A percentile compares a stretch with the other conserved stretches of the same genome.
These are phyloP conservation scores for Oryzias melastigma DNA, from an alignment of 2,113 vertebrate species.

Conservation along the genomic window DNA sequence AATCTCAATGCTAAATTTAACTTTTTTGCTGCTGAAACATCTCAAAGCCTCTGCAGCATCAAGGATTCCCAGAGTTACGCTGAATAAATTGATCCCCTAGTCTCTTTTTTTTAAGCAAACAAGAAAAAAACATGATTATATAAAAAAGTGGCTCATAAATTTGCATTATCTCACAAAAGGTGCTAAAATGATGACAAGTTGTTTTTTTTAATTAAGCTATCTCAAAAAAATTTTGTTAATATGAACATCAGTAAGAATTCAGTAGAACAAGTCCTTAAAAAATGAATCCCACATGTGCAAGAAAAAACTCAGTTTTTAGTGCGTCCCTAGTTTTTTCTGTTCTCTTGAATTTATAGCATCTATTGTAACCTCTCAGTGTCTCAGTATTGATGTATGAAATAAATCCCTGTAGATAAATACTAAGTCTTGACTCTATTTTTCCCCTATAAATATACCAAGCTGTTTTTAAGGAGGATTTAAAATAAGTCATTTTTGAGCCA, in stretches of 20 bases:
- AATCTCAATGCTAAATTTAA: no score
- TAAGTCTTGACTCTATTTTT: conserved; percentile 18
- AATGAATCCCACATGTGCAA: conserved; percentile 3
- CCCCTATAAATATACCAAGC: conserved; percentile 11
- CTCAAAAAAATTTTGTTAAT: not conserved
- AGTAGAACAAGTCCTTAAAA: not conserved
- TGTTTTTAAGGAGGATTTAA: conserved; percentile 3
- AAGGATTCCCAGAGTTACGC: no score
- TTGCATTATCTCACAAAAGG: no score
- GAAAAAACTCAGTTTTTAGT: not conserved
- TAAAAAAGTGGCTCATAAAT: no score
- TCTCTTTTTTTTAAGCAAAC: no score
- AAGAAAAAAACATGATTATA: no score
- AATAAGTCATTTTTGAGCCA: conserved; percentile 1
- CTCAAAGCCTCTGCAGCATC: no score
- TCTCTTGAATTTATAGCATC: not conserved
- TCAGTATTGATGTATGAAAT: conserved; percentile 9
- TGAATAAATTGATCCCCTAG: no score
- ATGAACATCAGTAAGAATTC: not conserved
- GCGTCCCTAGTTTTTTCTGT: conserved; percentile 3
- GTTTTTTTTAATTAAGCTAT: not conserved
- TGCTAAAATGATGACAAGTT: no score
- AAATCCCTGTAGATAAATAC: conserved; percentile 23
- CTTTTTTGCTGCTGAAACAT: no score
- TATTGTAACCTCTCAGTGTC: conserved; percentile 11